Base-by-base conservation (phyloP, 2,113 vertebrate species). In the Xiphophorus hellerii region DNA sequence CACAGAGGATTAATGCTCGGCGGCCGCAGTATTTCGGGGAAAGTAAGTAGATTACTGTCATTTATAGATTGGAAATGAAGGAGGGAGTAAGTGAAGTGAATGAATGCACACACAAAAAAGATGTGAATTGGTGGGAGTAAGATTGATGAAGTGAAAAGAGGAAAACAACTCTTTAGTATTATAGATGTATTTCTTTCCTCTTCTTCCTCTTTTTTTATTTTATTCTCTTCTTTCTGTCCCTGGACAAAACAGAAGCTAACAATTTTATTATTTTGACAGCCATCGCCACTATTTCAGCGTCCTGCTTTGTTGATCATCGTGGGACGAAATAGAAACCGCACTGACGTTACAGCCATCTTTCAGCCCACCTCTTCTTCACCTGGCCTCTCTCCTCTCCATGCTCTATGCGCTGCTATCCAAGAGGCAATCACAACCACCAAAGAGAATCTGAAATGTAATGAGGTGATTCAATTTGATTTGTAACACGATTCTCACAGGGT, bases 1-100 rank as follows among this genome's bases (percentile, higher is more conserved):
- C 30, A 1, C 20, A 3, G 63, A 33, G 85, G 80, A 89, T 88
- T 85, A 71, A 54, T 54, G 73, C 66, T 74, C 68, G 62, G 65
- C 33, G 68, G 76, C 71, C 71, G 27, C 11, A 9, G 31, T 79
- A 58, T 76, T 81, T 64, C 48, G 1, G 71, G 66, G 54, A 63
- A 66, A 76, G 76, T 69, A 67, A 73, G 35, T 66, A 74, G 88
- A 88, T 90, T 90, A 84, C 58, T 73, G 80, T 78, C 79, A 78
- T 84, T 76, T 80, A 78, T 74, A 77, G 60, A 87, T 77, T 77
- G 76, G 39, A 77, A 75, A 66, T 83, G 22, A 80, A 75, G 54
- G 68, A 3, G 64, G 51, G 60, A 74, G 74, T 72, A 33, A 68
- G 63, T 14, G 15, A 72, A 71, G 74, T 68, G 68, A 58, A 48